Conservation (phyloP, 2,113 vertebrate species). For the Rhabdornis inornatus region DNA sequence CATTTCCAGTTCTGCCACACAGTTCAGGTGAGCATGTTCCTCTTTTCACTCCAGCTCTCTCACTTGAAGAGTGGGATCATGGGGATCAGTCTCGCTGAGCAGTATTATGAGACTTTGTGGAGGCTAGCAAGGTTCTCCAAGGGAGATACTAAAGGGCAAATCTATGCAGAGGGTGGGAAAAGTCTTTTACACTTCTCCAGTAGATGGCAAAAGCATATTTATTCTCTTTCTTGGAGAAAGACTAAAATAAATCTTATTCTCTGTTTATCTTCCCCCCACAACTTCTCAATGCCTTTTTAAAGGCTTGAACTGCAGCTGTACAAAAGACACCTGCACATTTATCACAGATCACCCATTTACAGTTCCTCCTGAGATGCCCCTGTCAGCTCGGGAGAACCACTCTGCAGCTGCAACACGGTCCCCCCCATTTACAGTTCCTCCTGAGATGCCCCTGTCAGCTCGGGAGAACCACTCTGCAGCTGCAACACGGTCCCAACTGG, state of each 20-base stretch:
- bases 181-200: background rate
- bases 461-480: background rate
- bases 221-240: background rate
- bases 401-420: background rate
- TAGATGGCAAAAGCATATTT: background rate
- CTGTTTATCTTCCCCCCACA: background rate
- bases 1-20: background rate
- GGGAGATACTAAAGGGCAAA: background rate
- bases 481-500: accelerated
- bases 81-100: background rate
- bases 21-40: background rate
- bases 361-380: background rate
- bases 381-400: background rate
- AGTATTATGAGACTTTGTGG: background rate
- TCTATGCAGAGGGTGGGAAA: background rate
- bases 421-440: background rate
- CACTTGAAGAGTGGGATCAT: background rate
- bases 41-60: background rate
- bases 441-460: background rate
- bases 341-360: background rate
- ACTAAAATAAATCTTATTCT: background rate
- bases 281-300: background rate
- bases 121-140: background rate
- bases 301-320: background rate
- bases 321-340: background rate